These are phyloP conservation scores for Paralinhomoeus sp. DNA, from an alignment of 2,888 invertebrate species.

Conservation along the genomic window DNA sequence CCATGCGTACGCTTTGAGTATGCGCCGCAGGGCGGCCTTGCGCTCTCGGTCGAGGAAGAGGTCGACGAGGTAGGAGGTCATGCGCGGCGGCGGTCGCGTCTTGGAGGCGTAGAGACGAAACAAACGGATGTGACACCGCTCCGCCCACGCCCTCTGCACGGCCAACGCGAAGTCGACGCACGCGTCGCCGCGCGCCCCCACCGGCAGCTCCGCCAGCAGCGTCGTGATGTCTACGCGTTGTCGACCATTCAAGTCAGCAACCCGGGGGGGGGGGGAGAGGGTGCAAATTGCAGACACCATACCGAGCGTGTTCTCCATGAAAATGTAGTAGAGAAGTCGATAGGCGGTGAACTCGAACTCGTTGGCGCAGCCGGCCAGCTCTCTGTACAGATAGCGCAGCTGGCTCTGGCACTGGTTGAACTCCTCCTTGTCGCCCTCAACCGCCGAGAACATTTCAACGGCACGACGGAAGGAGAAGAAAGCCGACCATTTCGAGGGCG, in stretches of 20 bases:
- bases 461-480: too few species aligned
- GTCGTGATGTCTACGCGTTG: constrained; percentile 77
- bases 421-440: constrained; percentile 60
- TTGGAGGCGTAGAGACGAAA: constrained; percentile 65
- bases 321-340: constrained; percentile 82
- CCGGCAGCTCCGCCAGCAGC: constrained; percentile 53
- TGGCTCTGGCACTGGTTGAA: constrained; percentile 99
- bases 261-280: constrained; percentile 14
- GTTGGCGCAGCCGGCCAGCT: constrained; percentile 33
- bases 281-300: constrained; percentile 4
- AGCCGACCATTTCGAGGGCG: constrained; percentile 55
- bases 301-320: constrained; percentile 91
- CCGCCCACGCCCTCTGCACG: constrained; percentile 70
- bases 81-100: constrained; percentile 40
- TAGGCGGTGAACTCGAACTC: constrained; percentile 83
- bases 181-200: constrained; percentile 35
- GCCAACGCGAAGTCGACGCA: constrained; percentile 41
- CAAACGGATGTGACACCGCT: constrained; percentile 68
- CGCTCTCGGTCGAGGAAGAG: constrained; percentile 91
- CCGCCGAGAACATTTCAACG: too few species aligned
- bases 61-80: constrained; percentile 88
- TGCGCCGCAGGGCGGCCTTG: constrained; percentile 64
- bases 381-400: constrained; percentile 62
- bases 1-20: constrained; percentile 96
- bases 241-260: too few species aligned